Evolutionary conservation across 2,888 invertebrate species (phyloP).

Genomic region (Latrodectus elegans): DNA sequence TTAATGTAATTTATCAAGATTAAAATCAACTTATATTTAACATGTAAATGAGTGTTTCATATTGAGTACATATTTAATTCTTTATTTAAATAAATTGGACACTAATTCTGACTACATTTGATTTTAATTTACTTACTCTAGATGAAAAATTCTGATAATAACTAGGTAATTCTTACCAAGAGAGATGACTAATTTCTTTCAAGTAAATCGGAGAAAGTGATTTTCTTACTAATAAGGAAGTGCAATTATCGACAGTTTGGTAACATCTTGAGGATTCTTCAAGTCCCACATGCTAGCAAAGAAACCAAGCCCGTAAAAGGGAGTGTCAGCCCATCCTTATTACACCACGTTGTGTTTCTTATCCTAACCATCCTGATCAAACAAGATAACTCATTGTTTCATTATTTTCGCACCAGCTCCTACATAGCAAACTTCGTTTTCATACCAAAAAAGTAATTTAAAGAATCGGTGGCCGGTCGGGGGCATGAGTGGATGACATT

Average conservation of each 20-base stretch:
- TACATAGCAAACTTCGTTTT: background rate
- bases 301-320: constrained; percentile 2
- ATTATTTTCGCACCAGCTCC: background rate
- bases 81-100: too few relatives aligned
- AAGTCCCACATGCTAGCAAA: constrained; percentile 2
- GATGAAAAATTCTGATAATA: too few relatives aligned
- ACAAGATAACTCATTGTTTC: background rate
- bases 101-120: too few relatives aligned
- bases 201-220: background rate
- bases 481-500: background rate
- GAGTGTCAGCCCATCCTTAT: background rate
- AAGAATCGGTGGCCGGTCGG: background rate
- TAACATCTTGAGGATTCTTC: background rate
- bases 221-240: background rate
- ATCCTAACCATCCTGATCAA: background rate
- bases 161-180: too few relatives aligned
- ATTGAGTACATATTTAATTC: too few relatives aligned
- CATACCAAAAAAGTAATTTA: background rate
- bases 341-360: background rate
- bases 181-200: too few relatives aligned
- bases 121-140: too few relatives aligned
- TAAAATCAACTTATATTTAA: too few relatives aligned
- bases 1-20: too few relatives aligned
- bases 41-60: too few relatives aligned
- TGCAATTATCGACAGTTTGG: background rate